Evolutionary conservation across 2,888 invertebrate species (phyloP), one percentile per base, ranked within the genome.

Genomic region (Molorchus minor): DNA sequence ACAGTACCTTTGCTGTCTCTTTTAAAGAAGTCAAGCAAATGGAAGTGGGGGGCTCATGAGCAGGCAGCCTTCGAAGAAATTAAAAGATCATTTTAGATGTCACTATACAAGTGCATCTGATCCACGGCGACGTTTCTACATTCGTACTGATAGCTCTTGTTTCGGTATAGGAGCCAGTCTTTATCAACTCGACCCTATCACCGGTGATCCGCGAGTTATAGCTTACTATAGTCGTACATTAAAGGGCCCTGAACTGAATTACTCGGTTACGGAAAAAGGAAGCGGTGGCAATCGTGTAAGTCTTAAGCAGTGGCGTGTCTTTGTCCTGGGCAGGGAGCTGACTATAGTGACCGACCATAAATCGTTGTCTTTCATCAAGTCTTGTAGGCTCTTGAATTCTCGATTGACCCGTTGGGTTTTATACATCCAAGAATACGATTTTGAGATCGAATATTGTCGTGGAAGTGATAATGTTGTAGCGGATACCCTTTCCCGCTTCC

Each of bases 381-480:
- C 33, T 4, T 53, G 53, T 43, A 17, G 33, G 2, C 41, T 52
- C 10, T 8, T 52, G 12, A 52, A 19, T 41, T 38, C 52, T 25
- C 40, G 40, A 2, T 15, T 52, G 10, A 29, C 52, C 1, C 4
- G 52, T 12, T 53, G 53, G 44, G 44, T 53, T 16, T 19, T 44
- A 16, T 53, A 21, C 13, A 44, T 53, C 0, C 53, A 53, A 15
- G 53, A 53, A 35, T 43, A 33, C 44, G 30, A 10, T n/a, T 53
- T 53, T 15, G 21, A 43, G 8, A 53, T 53, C 7, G n/a, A 53
- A 35, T 53, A 53, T 44, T 43, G 43, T 20, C n/a, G n/a, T n/a
- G n/a, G n/a, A n/a, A 29, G 33, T 5, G 46, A 46, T 5, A 46
- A 46, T 33, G 19, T 17, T 1, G 13, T 46, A 1, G 46, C 46